phyloP scores from a whole-genome alignment of 2,797 vertebrate species.

The Luscinia luscinia region DNA sequence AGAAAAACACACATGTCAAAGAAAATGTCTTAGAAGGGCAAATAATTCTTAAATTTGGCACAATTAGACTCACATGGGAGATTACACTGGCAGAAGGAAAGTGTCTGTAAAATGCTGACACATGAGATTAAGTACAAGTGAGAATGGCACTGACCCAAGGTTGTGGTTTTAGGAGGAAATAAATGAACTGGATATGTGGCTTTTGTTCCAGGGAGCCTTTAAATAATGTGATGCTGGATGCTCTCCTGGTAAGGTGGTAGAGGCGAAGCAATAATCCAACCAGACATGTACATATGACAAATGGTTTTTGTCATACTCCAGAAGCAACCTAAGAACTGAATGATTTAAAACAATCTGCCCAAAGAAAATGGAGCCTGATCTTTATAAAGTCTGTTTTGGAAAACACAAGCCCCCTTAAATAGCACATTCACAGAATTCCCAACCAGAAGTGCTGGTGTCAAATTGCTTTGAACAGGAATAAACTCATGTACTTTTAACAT shows the following conservation, averaged over 20 bases:
- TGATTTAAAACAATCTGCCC: not conserved
- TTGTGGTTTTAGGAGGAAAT: not conserved
- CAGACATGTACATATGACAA: not conserved
- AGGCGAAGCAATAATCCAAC: not conserved
- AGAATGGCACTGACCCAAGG: constrained; percentile 1
- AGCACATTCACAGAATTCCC: not conserved
- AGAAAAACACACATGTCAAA: not conserved
- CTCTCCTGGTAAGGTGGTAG: not conserved
- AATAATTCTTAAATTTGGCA: not conserved
- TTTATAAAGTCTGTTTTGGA: not conserved
- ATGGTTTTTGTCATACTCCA: not conserved
- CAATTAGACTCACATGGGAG: not conserved
- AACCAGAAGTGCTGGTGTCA: not conserved
- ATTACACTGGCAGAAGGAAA: not conserved
- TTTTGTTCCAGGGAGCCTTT: constrained; percentile 23
- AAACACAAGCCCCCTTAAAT: not conserved
- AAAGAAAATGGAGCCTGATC: not conserved
- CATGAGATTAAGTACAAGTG: not conserved
- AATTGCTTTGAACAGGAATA: not conserved
- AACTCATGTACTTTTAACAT: not conserved
- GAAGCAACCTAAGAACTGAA: not conserved
- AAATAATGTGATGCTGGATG: not conserved
- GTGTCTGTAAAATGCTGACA: constrained; percentile 13
- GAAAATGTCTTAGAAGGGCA: not conserved
- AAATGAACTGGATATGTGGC: not conserved